Percentiles rank a stretch among this genome's conserved stretches.
phyloP scores from a whole-genome alignment of 2,797 vertebrate species.

The Halcyon smyrnensis region DNA sequence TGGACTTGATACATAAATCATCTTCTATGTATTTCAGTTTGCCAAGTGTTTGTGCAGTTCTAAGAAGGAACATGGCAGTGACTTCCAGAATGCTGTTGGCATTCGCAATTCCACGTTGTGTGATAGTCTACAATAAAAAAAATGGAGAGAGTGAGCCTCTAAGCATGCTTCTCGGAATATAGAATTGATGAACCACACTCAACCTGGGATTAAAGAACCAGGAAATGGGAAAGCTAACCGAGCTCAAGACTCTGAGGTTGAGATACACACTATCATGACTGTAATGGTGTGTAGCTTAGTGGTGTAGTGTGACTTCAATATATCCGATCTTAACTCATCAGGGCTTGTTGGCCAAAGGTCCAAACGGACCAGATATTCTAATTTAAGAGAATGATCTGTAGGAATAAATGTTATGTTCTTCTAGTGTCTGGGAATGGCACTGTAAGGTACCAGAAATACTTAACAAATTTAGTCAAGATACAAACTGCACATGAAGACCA shows the following conservation, averaged over 20 bases:
- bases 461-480: background rate
- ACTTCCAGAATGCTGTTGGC: background rate
- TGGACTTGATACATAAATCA: background rate
- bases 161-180: background rate
- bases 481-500: background rate
- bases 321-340: background rate
- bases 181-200: background rate
- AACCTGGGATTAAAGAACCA: background rate
- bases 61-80: background rate
- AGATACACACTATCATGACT: background rate
- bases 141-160: background rate
- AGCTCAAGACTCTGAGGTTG: background rate
- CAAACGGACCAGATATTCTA: slow-evolving; percentile 7
- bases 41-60: background rate
- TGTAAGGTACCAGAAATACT: slow-evolving; percentile 9
- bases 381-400: background rate
- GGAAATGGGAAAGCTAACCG: background rate
- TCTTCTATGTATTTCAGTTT: background rate
- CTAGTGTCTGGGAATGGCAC: background rate
- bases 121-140: background rate
- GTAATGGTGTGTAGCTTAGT: background rate
- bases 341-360: background rate
- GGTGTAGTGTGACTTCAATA: background rate
- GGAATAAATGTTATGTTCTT: slow-evolving; percentile 3
- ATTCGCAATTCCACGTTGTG: background rate